These are phyloP conservation scores for Anastrepha ludens DNA, from an alignment of 1,140 invertebrate species.

Conservation along the genomic window DNA sequence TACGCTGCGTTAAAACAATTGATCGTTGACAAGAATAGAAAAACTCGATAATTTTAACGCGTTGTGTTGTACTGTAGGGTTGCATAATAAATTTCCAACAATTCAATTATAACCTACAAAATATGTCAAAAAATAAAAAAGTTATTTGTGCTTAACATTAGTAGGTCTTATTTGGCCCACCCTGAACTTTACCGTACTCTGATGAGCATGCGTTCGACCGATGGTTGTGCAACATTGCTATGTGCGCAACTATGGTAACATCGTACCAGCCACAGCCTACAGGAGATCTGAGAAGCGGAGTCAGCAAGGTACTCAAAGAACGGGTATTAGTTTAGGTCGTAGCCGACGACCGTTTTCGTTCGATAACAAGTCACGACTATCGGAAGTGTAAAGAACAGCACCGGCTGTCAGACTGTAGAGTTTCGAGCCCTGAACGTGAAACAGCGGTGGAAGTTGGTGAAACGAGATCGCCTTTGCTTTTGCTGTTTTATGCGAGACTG, in stretches of 20 bases:
- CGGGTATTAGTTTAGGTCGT: not conserved
- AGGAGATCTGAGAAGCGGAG: not conserved
- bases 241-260: slow-evolving; percentile 26
- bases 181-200: no score
- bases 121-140: no score
- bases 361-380: not conserved
- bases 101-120: no score
- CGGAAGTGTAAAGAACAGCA: slow-evolving; percentile 2
- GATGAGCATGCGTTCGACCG: not conserved
- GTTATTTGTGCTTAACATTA: no score
- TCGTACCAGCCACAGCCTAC: not conserved
- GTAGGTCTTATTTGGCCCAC: no score
- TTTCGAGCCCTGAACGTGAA: not conserved
- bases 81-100: no score
- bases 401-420: not conserved
- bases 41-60: no score
- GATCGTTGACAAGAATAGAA: no score
- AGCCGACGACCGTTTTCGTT: not conserved
- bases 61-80: no score
- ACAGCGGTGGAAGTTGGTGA: not conserved
- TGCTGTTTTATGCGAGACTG: not conserved
- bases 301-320: not conserved
- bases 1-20: no score
- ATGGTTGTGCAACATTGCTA: slow-evolving; percentile 35
- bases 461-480: not conserved